Conservation (phyloP, 2,888 invertebrate species). For the Drosophila hamatofila region DNA sequence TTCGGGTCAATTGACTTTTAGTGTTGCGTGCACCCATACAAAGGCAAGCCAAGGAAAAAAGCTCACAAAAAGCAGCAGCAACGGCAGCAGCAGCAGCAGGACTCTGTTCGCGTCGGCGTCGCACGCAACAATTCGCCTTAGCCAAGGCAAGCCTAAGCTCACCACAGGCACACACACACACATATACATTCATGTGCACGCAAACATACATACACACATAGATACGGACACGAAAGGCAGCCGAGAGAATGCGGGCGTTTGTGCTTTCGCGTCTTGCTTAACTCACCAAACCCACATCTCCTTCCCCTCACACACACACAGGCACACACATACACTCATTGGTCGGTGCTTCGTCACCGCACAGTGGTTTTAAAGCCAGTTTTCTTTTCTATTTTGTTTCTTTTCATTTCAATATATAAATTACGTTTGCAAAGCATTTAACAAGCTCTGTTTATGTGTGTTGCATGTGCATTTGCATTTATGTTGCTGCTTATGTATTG, state of each 20-base stretch:
- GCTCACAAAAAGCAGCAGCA: conserved; percentile 58
- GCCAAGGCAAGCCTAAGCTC: conserved; percentile 67
- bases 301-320: not conserved
- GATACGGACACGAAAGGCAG: conserved; percentile 5
- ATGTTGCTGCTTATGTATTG: too few relatives aligned
- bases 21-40: conserved; percentile 70
- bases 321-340: conserved; percentile 14
- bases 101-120: conserved; percentile 54
- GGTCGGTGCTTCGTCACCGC: conserved; percentile 48
- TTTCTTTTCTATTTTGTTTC: not conserved
- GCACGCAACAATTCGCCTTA: conserved; percentile 75
- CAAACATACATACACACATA: conserved; percentile 26
- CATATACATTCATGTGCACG: conserved; percentile 28
- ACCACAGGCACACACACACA: conserved; percentile 38
- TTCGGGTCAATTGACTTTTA: conserved; percentile 80
- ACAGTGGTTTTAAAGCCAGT: conserved; percentile 50
- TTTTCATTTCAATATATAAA: not conserved
- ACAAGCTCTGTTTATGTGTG: not conserved
- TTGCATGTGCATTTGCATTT: not conserved
- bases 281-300: conserved; percentile 31
- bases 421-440: conserved; percentile 9
- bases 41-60: conserved; percentile 57
- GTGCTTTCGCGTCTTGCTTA: conserved; percentile 46
- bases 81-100: conserved; percentile 41
- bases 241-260: conserved; percentile 28